Conservation (phyloP, 2,888 invertebrate genomes). For the Hypomecis punctinalis region DNA sequence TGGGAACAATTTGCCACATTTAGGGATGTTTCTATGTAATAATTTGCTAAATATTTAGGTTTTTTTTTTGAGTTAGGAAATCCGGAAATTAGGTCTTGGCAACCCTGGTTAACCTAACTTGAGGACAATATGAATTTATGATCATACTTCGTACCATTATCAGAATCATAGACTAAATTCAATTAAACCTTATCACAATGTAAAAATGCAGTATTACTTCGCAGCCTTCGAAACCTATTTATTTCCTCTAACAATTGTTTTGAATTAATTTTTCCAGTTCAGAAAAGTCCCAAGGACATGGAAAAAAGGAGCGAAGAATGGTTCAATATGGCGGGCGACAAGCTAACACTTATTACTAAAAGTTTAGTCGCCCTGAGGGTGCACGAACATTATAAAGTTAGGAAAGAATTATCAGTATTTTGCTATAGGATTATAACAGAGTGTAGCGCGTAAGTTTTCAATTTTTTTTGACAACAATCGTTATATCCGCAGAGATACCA, state of each 20-base stretch:
- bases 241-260: neutral
- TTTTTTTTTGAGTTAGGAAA: too few relatives aligned
- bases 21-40: too few relatives aligned
- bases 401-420: constrained; percentile 86
- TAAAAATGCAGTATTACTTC: neutral
- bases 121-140: too few relatives aligned
- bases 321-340: constrained; percentile 85
- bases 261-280: constrained; percentile 45
- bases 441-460: constrained; percentile 82
- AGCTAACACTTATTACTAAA: constrained; percentile 79
- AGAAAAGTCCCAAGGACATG: constrained; percentile 53
- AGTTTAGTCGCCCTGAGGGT: constrained; percentile 82
- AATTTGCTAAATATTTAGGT: too few relatives aligned
- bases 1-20: too few relatives aligned
- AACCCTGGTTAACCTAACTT: too few relatives aligned
- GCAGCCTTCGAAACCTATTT: neutral
- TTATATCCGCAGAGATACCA: too few relatives aligned
- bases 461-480: too few relatives aligned
- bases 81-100: too few relatives aligned
- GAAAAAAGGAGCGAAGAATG: constrained; percentile 80
- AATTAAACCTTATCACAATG: neutral
- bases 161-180: neutral
- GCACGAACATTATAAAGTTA: constrained; percentile 86
- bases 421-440: constrained; percentile 84
- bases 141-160: neutral